Base-by-base conservation (phyloP, 2,888 invertebrate species). In the Hirudinaria manillensis region DNA sequence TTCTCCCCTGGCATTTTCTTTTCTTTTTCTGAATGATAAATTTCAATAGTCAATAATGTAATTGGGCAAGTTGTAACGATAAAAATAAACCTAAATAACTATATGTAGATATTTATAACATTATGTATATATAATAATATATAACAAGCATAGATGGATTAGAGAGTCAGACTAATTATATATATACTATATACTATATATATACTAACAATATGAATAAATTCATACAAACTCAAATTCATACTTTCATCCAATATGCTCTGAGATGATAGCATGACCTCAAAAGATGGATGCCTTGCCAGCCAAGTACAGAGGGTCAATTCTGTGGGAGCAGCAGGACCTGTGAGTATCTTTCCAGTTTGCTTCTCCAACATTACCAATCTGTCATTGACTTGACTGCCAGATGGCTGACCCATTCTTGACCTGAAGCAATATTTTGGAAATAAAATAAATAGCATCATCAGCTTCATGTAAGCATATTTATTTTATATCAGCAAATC, bases 281-380 rank as follows among this genome's bases (percentile, higher is more conserved):
- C 93, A 85, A 90, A 94, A 0, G 92, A 91, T 2, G 93, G 94
- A 87, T 95, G 91, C 80, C 90, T 90, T 83, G 91, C 90, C 19
- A 95, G 87, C 93, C 93, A 95, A 36, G 89, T 88, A 81, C 91
- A 91, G 55, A 95, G 87, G 82, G 91, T 92, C 34, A 89, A 89
- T 53, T 91, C 90, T 13, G 90, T 91, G 0, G 95, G 95, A 65
- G 94, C 94, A 83, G 90, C 90, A n/a, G 89, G 88, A 16, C 93
- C 94, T 76, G 89, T 89, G 79, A 91, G 85, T 80, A 90, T 80
- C 70, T 81, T 90, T 2, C 93, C 93, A 53, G 90, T 90, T 83
- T 90, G 89, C 70, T 91, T 89, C 83, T 94, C 93, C 83, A 91
- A 90, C 27, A 95, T 93, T 79, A 91, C 90, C 0, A 94, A 85